These are phyloP conservation scores for Podarcis raffonei DNA, from an alignment of 2,113 vertebrate species.

Conservation along the genomic window DNA sequence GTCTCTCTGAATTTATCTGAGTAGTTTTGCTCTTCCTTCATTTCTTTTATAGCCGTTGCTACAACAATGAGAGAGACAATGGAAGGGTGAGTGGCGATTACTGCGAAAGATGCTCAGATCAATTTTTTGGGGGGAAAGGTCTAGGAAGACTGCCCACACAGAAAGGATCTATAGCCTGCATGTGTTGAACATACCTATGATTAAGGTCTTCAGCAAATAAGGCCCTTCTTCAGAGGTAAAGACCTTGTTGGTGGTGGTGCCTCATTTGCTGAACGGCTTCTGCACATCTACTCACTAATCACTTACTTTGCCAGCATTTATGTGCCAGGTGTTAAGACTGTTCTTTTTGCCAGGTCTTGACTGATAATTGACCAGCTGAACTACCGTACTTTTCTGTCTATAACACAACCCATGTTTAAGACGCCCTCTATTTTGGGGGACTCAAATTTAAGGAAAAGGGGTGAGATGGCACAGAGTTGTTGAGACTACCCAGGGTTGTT, in stretches of 20 bases:
- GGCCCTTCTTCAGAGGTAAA: not conserved
- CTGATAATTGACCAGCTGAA: not conserved
- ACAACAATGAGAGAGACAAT: conserved; percentile 20
- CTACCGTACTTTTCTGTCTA: too few relatives aligned
- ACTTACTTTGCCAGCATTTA: not conserved
- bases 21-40: conserved; percentile 78
- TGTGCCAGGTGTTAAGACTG: not conserved
- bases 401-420: too few relatives aligned
- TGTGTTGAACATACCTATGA: not conserved
- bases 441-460: too few relatives aligned
- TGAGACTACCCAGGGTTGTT: too few relatives aligned
- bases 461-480: too few relatives aligned
- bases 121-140: not conserved
- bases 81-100: not conserved
- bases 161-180: not conserved
- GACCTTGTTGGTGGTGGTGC: not conserved
- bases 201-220: not conserved
- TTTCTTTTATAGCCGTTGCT: conserved; percentile 86
- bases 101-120: not conserved
- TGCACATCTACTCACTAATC: not conserved
- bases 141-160: not conserved
- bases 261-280: not conserved
- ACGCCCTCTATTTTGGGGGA: too few relatives aligned
- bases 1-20: conserved; percentile 83
- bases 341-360: not conserved